Evolutionary conservation across 2,888 invertebrate species (phyloP).

Genomic region (Molorchus minor): DNA sequence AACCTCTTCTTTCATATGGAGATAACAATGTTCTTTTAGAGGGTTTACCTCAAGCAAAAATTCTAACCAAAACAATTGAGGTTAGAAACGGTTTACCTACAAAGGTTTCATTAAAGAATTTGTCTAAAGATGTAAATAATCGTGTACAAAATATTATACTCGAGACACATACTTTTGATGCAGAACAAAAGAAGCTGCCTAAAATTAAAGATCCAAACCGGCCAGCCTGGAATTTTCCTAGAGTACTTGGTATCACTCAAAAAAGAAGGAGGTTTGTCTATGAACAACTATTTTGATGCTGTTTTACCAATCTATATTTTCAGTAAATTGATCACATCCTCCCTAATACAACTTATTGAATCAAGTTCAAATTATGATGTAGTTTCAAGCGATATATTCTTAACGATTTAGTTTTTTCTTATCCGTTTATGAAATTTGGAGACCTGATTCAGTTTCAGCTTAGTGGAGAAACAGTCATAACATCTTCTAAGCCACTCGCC

Average conservation of each 20-base stretch:
- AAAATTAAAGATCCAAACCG: constrained; percentile 74
- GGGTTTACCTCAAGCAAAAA: constrained; percentile 80
- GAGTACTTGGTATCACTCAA: constrained; percentile 78
- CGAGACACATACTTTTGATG: constrained; percentile 77
- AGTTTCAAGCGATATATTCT: constrained; percentile 67
- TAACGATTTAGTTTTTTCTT: constrained; percentile 68
- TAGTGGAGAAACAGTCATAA: constrained; percentile 72
- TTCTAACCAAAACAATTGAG: constrained; percentile 81
- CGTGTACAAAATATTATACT: constrained; percentile 72
- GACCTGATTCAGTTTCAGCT: constrained; percentile 73
- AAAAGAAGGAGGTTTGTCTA: constrained; percentile 61
- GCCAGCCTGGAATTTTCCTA: constrained; percentile 77
- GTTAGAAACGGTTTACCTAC: constrained; percentile 71
- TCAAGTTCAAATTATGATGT: constrained; percentile 67
- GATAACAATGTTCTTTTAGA: constrained; percentile 74
- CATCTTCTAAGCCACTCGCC: constrained; percentile 70
- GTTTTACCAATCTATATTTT: constrained; percentile 51
- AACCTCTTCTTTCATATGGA: constrained; percentile 68
- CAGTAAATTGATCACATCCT: constrained; percentile 73
- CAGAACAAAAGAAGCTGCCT: constrained; percentile 80
- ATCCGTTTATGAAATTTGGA: constrained; percentile 69
- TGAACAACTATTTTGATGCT: background rate
- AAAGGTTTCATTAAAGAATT: constrained; percentile 64
- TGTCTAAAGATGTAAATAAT: constrained; percentile 67
- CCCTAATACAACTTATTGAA: constrained; percentile 75